Evolutionary conservation across 2,888 invertebrate genomes (phyloP).

Genomic region (Octonoba sinensis): DNA sequence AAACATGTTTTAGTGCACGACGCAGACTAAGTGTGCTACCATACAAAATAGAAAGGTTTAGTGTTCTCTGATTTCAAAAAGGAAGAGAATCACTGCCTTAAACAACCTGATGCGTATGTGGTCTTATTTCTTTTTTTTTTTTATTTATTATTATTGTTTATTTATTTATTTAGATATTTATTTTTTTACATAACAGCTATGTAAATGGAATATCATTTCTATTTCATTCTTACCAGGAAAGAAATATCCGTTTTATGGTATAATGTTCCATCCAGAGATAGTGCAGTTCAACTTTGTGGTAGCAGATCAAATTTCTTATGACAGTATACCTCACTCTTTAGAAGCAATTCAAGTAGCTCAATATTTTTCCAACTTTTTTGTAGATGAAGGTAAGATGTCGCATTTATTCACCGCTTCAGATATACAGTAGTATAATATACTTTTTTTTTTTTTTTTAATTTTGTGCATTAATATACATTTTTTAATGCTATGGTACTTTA

Average conservation of each 20-base stretch:
- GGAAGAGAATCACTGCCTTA: background rate
- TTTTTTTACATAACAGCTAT: too few species aligned
- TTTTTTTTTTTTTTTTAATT: background rate
- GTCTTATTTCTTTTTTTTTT: too few species aligned
- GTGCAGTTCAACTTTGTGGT: slow-evolving; percentile 82
- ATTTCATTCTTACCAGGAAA: slow-evolving; percentile 73
- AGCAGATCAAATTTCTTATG: slow-evolving; percentile 15
- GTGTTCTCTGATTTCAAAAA: too few species aligned
- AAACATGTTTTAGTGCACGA: too few species aligned
- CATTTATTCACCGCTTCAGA: background rate
- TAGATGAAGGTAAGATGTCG: slow-evolving; percentile 76
- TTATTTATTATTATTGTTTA: too few species aligned
- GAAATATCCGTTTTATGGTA: slow-evolving; percentile 81
- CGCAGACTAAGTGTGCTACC: too few species aligned
- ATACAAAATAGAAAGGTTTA: too few species aligned
- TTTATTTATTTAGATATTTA: too few species aligned
- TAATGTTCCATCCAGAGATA: slow-evolving; percentile 94
- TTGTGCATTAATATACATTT: background rate
- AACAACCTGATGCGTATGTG: background rate
- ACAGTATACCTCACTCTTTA: slow-evolving; percentile 77
- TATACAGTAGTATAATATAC: background rate
- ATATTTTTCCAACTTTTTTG: slow-evolving; percentile 86
- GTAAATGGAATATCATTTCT: background rate
- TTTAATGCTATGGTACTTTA: too few species aligned
- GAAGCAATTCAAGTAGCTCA: slow-evolving; percentile 79